Conservation (phyloP, 2,113 vertebrate species). For the Pseudorasbora parva region DNA sequence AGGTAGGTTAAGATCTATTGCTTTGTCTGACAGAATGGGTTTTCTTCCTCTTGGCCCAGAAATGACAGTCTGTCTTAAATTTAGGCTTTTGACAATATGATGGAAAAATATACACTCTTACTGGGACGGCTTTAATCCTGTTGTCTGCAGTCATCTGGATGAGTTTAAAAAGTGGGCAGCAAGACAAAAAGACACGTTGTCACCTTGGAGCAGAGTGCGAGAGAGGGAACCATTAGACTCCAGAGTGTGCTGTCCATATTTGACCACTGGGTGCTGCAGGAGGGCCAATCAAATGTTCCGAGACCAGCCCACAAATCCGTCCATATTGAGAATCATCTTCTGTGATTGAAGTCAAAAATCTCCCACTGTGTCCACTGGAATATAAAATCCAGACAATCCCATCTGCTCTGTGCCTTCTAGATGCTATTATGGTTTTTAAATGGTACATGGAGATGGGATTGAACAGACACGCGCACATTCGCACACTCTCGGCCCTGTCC, state of each 20-base stretch:
- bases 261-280: conserved; percentile 67
- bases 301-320: conserved; percentile 17
- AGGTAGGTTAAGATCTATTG: conserved; percentile 16
- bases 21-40: not conserved
- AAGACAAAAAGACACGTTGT: conserved; percentile 26
- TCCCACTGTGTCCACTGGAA: conserved; percentile 35
- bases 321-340: conserved; percentile 32
- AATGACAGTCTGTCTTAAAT: conserved; percentile 14
- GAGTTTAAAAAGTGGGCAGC: conserved; percentile 27
- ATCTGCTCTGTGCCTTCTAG: conserved; percentile 36
- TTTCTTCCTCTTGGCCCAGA: conserved; percentile 12
- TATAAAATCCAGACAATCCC: conserved; percentile 28
- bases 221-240: not conserved
- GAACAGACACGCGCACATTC: not conserved
- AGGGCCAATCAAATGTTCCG: conserved; percentile 38
- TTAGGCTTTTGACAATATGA: conserved; percentile 5
- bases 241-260: conserved; percentile 55
- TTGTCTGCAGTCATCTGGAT: conserved; percentile 30
- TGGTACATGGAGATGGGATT: conserved; percentile 34
- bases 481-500: not conserved
- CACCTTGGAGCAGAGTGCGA: conserved; percentile 28
- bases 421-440: conserved; percentile 66
- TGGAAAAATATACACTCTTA: conserved; percentile 32
- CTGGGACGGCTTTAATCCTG: conserved; percentile 36
- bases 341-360: conserved; percentile 36